Conservation (phyloP, 1,140 invertebrate genomes). For the Eriocheir sinensis region DNA sequence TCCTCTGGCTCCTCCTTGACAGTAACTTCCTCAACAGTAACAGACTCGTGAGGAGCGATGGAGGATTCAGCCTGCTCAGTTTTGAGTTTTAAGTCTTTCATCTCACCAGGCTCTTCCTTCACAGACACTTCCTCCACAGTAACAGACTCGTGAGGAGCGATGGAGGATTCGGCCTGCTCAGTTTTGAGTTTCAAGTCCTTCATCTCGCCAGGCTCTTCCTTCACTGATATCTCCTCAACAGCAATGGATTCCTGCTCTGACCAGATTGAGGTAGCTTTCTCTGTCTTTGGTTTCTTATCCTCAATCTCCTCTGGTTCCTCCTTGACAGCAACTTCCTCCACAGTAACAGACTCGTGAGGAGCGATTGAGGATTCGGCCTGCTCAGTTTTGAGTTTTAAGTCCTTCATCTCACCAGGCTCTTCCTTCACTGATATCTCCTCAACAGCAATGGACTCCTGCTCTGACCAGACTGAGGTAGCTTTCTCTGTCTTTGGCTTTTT, state of each 20-base stretch:
- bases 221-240: constrained; percentile 79
- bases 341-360: constrained; percentile 57
- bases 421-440: constrained; percentile 64
- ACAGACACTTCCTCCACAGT: constrained; percentile 53
- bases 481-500: constrained; percentile 52
- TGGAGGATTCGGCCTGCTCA: constrained; percentile 83
- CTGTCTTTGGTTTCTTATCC: constrained; percentile 61
- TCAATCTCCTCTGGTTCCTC: constrained; percentile 44
- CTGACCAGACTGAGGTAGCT: constrained; percentile 30
- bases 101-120: background rate
- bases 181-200: constrained; percentile 82
- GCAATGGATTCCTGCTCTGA: constrained; percentile 57
- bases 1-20: constrained; percentile 81
- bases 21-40: constrained; percentile 45
- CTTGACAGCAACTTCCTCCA: constrained; percentile 58
- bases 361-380: constrained; percentile 42
- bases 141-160: constrained; percentile 75
- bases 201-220: constrained; percentile 83
- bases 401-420: background rate
- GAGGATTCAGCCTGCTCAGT: constrained; percentile 32
- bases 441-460: constrained; percentile 51
- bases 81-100: background rate
- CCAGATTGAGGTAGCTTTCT: constrained; percentile 45
- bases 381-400: constrained; percentile 50
- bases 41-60: constrained; percentile 37